Conservation (phyloP, 1,140 invertebrate genomes). For the Anthonomus grandis region DNA sequence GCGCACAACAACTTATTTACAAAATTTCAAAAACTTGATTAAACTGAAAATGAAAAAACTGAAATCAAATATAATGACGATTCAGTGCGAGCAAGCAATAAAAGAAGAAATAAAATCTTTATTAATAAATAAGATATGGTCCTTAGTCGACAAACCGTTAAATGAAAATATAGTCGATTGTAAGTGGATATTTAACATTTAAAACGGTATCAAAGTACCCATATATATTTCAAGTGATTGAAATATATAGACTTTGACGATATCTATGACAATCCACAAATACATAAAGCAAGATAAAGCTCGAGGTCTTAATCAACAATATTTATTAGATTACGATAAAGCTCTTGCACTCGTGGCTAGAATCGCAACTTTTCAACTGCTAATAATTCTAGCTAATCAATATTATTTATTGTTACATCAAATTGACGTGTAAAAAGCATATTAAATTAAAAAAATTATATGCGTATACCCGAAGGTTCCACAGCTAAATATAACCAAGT, state of each 20-base stretch:
- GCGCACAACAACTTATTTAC: background rate
- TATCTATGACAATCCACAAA: constrained; percentile 38
- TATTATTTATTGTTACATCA: constrained; percentile 44
- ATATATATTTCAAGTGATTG: too few species aligned
- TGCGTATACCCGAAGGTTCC: too few species aligned
- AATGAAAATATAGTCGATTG: constrained; percentile 47
- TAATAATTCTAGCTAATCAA: constrained; percentile 49
- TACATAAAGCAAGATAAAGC: constrained; percentile 49
- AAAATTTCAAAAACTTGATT: background rate
- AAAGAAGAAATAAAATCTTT: constrained; percentile 46
- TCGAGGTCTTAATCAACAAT: constrained; percentile 43
- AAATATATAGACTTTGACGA: too few species aligned
- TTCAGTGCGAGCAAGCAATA: constrained; percentile 44
- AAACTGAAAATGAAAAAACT: too few species aligned
- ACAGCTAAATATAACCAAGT: constrained; percentile 29
- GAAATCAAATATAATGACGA: constrained; percentile 39
- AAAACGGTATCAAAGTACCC: too few species aligned
- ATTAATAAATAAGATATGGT: constrained; percentile 46
- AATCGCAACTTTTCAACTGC: constrained; percentile 40
- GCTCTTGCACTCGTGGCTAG: constrained; percentile 33
- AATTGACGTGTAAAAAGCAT: constrained; percentile 43
- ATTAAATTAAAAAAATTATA: constrained; percentile 46
- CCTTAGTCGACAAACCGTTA: constrained; percentile 43
- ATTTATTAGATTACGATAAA: constrained; percentile 44
- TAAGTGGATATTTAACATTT: constrained; percentile 46